Percentiles rank a stretch among this genome's conserved stretches.
Conservation (phyloP, 2,797 vertebrate species). For the Anguilla megastoma region DNA sequence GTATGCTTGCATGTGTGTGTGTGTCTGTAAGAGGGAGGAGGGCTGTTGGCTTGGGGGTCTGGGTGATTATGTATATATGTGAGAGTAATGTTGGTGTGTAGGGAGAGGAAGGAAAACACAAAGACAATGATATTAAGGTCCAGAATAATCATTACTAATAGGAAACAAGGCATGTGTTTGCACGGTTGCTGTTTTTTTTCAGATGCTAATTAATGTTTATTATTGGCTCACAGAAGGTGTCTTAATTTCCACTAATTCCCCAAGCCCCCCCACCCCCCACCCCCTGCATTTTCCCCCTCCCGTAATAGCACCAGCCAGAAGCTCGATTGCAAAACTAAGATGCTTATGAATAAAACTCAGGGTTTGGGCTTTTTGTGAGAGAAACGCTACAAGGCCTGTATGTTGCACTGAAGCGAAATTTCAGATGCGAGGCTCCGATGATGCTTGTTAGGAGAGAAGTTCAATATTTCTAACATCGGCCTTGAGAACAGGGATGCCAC, state of each 20-base stretch:
- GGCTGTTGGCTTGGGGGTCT: conserved; percentile 62
- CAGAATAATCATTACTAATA: conserved; percentile 66
- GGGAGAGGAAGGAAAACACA: conserved; percentile 58
- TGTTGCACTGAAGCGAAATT: neutral
- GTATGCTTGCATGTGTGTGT: conserved; percentile 68
- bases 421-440: neutral
- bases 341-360: neutral
- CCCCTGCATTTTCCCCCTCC: conserved; percentile 24
- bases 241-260: conserved; percentile 50
- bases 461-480: neutral
- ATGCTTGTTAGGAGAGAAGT: neutral
- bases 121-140: conserved; percentile 74
- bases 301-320: neutral
- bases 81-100: conserved; percentile 59
- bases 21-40: conserved; percentile 56
- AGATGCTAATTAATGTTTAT: conserved; percentile 74
- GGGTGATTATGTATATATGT: conserved; percentile 54
- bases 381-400: neutral
- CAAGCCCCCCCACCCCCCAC: conserved; percentile 1
- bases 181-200: conserved; percentile 66
- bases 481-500: neutral
- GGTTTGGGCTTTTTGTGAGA: neutral
- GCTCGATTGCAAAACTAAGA: neutral
- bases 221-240: conserved; percentile 63
- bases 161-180: conserved; percentile 65